phyloP scores from a whole-genome alignment of 2,797 vertebrate species.

The Naso thynnoides region DNA sequence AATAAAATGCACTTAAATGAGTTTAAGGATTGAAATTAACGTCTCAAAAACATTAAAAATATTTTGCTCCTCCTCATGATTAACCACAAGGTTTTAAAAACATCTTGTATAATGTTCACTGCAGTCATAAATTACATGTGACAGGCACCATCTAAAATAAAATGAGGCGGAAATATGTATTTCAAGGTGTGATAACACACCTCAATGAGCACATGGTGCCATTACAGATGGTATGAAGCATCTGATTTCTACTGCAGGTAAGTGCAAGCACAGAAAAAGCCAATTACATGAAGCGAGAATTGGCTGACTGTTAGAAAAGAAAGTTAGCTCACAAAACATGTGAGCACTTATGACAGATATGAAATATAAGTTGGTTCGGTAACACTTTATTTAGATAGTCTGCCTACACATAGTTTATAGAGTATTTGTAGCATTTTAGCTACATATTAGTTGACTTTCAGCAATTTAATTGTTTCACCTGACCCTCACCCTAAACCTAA shows the following conservation, averaged over 20 bases:
- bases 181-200: constrained; percentile 65
- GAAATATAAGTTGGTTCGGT: neutral
- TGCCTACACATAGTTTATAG: too few relatives aligned
- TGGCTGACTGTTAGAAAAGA: constrained; percentile 23
- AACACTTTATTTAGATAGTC: too few relatives aligned
- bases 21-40: constrained; percentile 21
- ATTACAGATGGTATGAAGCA: constrained; percentile 43
- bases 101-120: constrained; percentile 36
- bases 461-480: too few relatives aligned
- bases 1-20: constrained; percentile 4
- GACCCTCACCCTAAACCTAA: too few relatives aligned
- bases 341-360: constrained; percentile 15
- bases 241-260: constrained; percentile 53
- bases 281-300: constrained; percentile 45
- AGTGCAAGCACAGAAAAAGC: constrained; percentile 28
- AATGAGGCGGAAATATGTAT: constrained; percentile 65
- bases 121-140: constrained; percentile 53
- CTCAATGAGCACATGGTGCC: constrained; percentile 38
- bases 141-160: constrained; percentile 46
- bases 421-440: too few relatives aligned
- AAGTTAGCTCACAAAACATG: constrained; percentile 11
- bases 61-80: constrained; percentile 27
- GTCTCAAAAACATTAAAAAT: constrained; percentile 21
- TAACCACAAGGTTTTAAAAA: constrained; percentile 22
- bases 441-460: too few relatives aligned